These are phyloP conservation scores for Deilephila elpenor DNA, from an alignment of 2,888 invertebrate genomes.

Conservation along the genomic window DNA sequence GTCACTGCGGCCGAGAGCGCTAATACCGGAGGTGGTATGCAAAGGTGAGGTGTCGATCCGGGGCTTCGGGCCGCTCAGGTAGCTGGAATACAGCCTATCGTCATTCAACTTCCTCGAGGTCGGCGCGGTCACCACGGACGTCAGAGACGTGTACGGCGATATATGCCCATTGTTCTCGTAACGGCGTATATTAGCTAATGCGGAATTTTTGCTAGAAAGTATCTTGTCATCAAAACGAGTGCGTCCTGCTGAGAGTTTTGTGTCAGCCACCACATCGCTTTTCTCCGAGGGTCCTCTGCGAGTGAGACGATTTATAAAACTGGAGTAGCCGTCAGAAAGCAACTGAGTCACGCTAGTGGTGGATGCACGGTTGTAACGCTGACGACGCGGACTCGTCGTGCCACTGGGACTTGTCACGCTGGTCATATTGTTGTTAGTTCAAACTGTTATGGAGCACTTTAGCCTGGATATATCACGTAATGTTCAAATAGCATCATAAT, in stretches of 20 bases:
- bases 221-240: slow-evolving; percentile 76
- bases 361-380: slow-evolving; percentile 90
- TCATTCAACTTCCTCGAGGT: slow-evolving; percentile 69
- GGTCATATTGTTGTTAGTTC: slow-evolving; percentile 58
- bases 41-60: slow-evolving; percentile 75
- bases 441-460: slow-evolving; percentile 55
- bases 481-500: slow-evolving; percentile 69
- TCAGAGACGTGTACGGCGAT: slow-evolving; percentile 71
- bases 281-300: slow-evolving; percentile 91
- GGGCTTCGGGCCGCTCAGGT: slow-evolving; percentile 69
- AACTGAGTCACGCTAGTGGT: slow-evolving; percentile 94
- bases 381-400: slow-evolving; percentile 84
- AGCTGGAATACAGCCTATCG: slow-evolving; percentile 73
- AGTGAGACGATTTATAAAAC: slow-evolving; percentile 91
- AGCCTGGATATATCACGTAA: slow-evolving; percentile 72
- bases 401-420: slow-evolving; percentile 69
- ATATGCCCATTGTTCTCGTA: slow-evolving; percentile 77
- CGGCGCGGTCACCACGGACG: slow-evolving; percentile 57
- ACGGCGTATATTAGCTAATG: slow-evolving; percentile 70
- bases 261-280: slow-evolving; percentile 75
- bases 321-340: slow-evolving; percentile 94
- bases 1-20: slow-evolving; percentile 75
- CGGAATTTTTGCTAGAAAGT: slow-evolving; percentile 66
- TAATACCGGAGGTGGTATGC: slow-evolving; percentile 68
- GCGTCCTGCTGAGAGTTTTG: slow-evolving; percentile 64